These are phyloP conservation scores for Probosciger aterrimus DNA, from an alignment of 2,113 vertebrate genomes.

Conservation along the genomic window DNA sequence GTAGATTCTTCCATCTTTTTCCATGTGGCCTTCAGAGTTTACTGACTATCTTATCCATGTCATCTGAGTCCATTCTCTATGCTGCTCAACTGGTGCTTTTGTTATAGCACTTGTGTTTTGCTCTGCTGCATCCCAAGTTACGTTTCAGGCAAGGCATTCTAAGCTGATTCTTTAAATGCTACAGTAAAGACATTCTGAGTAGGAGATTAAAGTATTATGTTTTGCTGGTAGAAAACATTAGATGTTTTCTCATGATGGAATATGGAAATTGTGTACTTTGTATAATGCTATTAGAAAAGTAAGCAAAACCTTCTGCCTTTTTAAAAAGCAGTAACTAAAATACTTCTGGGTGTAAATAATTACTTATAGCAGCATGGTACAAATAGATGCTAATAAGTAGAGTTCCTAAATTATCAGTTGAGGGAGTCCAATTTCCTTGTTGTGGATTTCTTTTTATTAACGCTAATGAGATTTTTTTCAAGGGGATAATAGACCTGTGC, in stretches of 20 bases:
- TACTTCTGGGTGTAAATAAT: conserved; percentile 29
- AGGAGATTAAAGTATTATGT: not conserved
- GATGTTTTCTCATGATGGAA: not conserved
- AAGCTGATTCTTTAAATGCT: not conserved
- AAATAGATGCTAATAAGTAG: conserved; percentile 35
- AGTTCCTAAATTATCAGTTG: conserved; percentile 33
- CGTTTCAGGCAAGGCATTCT: not conserved
- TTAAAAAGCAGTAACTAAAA: not conserved
- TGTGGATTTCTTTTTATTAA: conserved; percentile 4
- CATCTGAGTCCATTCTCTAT: not conserved
- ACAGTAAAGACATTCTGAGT: not conserved
- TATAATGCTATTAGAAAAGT: not conserved
- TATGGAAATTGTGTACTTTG: not conserved
- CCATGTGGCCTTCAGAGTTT: rapidly evolving
- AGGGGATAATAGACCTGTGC: not conserved
- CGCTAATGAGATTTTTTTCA: conserved; percentile 16
- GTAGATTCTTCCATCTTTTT: not conserved
- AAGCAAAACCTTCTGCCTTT: not conserved
- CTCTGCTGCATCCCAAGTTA: not conserved
- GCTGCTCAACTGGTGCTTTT: not conserved
- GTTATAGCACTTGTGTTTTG: not conserved
- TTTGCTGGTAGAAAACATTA: not conserved
- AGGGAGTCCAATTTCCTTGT: conserved; percentile 47
- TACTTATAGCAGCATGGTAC: conserved; percentile 36
- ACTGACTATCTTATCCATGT: not conserved